Conservation (phyloP, 2,797 vertebrate genomes). For the Selene dorsalis region DNA sequence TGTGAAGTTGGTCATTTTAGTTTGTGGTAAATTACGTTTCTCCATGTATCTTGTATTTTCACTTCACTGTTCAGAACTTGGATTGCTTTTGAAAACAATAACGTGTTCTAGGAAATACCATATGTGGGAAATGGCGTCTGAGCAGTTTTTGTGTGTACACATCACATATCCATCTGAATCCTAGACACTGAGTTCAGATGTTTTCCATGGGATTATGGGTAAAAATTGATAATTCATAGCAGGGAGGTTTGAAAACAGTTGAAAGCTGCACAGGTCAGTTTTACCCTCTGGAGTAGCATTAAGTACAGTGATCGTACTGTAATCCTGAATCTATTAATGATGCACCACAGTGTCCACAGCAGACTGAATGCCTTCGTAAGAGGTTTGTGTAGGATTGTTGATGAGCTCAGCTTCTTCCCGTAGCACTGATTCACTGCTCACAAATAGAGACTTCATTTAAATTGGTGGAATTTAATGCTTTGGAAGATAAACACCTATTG, state of each 20-base stretch:
- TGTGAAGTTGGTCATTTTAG: too few species aligned
- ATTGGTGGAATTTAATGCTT: conserved; percentile 3
- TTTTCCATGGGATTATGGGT: background rate
- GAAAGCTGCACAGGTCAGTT: background rate
- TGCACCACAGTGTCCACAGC: background rate
- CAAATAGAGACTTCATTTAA: conserved; percentile 21
- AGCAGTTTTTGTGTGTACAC: too few species aligned
- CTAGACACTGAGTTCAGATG: background rate
- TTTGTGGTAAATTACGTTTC: too few species aligned
- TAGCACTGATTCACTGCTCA: conserved; percentile 36
- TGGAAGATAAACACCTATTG: conserved; percentile 28
- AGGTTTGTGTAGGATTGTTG: conserved; percentile 4
- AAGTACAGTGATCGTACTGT: conserved; percentile 6
- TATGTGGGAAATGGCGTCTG: too few species aligned
- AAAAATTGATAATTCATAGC: too few species aligned
- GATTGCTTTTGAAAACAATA: too few species aligned
- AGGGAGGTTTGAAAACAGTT: background rate
- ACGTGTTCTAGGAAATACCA: too few species aligned
- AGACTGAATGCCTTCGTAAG: conserved; percentile 15
- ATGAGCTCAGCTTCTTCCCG: conserved; percentile 41
- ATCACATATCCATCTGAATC: too few species aligned
- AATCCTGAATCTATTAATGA: conserved; percentile 31
- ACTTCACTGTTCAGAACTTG: too few species aligned
- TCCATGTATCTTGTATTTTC: too few species aligned
- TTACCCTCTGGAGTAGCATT: too few species aligned